Percentiles rank a stretch among this genome's conserved stretches.
Conservation (phyloP, 1,140 invertebrate genomes). For the Cephus cinctus region DNA sequence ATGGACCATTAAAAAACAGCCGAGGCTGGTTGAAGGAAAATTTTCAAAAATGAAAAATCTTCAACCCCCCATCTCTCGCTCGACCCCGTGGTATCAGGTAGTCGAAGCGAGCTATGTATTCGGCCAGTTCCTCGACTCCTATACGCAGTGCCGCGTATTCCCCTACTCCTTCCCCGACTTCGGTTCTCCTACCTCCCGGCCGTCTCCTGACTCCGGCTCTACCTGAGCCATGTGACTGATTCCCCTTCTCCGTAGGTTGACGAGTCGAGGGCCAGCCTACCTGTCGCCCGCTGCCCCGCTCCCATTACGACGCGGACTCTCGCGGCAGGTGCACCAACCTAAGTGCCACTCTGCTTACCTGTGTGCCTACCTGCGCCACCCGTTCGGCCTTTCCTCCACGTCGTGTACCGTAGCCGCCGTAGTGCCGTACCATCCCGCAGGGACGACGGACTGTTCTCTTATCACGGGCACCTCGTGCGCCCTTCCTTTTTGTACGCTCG, state of each 20-base stretch:
- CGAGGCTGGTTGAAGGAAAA: too few species aligned
- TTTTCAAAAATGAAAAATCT: too few species aligned
- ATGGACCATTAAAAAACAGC: neutral
- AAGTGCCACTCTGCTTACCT: constrained; percentile 45
- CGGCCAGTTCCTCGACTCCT: constrained; percentile 15
- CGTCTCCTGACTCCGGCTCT: neutral
- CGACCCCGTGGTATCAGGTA: too few species aligned
- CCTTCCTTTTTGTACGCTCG: too few species aligned
- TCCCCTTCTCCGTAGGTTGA: constrained; percentile 49
- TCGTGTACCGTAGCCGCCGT: constrained; percentile 31
- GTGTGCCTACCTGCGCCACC: constrained; percentile 15
- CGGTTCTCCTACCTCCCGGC: neutral
- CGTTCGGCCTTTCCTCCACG: constrained; percentile 22
- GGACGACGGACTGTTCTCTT: constrained; percentile 3
- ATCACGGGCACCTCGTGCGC: too few species aligned
- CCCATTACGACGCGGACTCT: constrained; percentile 57
- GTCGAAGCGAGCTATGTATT: neutral
- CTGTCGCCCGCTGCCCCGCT: constrained; percentile 56
- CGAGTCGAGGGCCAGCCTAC: constrained; percentile 53
- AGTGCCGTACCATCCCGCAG: constrained; percentile 35
- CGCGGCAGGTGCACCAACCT: constrained; percentile 56
- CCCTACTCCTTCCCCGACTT: neutral
- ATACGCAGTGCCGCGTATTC: constrained; percentile 5
- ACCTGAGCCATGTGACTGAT: constrained; percentile 53
- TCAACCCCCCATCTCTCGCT: too few species aligned